Evolutionary conservation across 2,888 invertebrate species (phyloP), one percentile per base, ranked within the genome.

Genomic region (Mycogona germanica): DNA sequence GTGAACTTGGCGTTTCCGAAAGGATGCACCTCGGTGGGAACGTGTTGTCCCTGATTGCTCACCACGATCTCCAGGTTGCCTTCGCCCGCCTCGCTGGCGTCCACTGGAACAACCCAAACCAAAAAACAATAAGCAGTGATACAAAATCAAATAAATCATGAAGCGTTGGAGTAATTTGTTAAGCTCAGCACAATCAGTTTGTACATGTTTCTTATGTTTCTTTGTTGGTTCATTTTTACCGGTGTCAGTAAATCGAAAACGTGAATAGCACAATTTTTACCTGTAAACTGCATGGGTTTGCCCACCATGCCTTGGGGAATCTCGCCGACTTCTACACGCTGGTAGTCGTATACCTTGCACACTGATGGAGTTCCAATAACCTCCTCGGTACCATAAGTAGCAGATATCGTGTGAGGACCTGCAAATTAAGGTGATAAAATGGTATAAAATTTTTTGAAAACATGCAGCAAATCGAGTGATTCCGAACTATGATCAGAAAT

Each of bases 31-130:
- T 93, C 92, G 51, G 92, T 93, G 47, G 93, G 92, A 64, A 95
- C 91, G 68, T 95, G 89, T 59, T 88, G 78, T 51, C 93, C 89
- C 68, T 87, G 79, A 41, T 92, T 88, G 58, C 89, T 88, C 62
- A 98, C 93, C 46, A 93, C 92, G 61, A 97, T 96, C 73, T 97
- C 96, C 61, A 97, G 74, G 70, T 91, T 91, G 51, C 97, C 97
- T 73, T 96, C 96, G 9, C 97, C 97, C 45, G 96, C 93, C 69
- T 91, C 85, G 59, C 88, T 88, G 2, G 95, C 95, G 70, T 97
- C 95, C 50, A 96, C 93, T 76, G 65, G 19, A 42, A n/a, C 19
- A 54, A 21, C 26, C 41, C 14, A 37, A 44, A 12, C 25, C 14
- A 25, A 25, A 42, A 21, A 26, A 26, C 3, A 2, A n/a, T n/a